Base-by-base conservation (phyloP, 2,888 invertebrate species). In the Tuta absoluta region DNA sequence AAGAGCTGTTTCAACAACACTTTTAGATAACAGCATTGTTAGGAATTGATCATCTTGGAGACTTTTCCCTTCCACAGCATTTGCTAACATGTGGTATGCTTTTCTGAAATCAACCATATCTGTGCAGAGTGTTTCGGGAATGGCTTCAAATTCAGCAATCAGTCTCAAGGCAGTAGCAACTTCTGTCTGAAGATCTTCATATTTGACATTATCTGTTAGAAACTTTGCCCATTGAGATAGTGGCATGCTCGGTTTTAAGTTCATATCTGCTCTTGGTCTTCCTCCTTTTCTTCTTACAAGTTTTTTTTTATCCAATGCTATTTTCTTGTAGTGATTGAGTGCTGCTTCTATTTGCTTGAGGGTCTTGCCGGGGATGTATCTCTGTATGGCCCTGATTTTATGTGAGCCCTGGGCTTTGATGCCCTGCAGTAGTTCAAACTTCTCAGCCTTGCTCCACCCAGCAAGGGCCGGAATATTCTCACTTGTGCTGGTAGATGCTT, bases 51-150 rank as follows among this genome's bases (percentile, higher is more conserved):
- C 79, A 10, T 79, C 70, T 1, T 69, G 65, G 8, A 89, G 62
- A 11, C 80, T 64, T 74, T 88, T 89, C 0, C 91, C 91, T 69
- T 88, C 87, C 71, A 91, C 75, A 3, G 89, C 86, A 72, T 87
- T 84, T 0, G 89, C 89, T 51, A 92, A 67, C 61, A 78, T 74
- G 60, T 81, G 77, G 67, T 92, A 91, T 12, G 88, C 68, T 17
- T 76, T 75, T 64, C 72, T 79, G 45, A 92, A 86, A 70, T 91
- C 82, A 63, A 89, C 72, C 45, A 78, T 74, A 0, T 79, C 78
- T 12, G 84, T 82, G 3, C 65, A 66, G 1, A 67, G 58, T 1
- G 82, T 59, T 2, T 74, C 5, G 0, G 89, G 87, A 33, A 85
- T 79, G 2, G 79, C 70, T 69, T 91, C 90, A 66, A 84, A 77